A percentile compares a stretch with the other conserved stretches of the same genome.
Conservation (phyloP, 2,113 vertebrate genomes). For the Chionodraco myersi region DNA sequence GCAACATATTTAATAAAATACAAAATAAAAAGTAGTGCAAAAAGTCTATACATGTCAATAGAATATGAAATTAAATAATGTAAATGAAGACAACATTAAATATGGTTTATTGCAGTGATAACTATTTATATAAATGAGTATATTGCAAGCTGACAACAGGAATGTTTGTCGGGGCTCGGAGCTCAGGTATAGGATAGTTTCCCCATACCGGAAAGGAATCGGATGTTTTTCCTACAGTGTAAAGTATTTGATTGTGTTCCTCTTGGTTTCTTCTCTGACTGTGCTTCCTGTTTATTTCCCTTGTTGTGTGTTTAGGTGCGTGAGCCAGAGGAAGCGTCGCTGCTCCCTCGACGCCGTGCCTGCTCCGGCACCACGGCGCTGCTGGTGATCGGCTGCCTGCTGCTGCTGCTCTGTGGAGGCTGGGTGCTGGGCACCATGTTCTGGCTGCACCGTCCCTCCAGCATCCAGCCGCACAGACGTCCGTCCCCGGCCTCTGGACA, state of each 20-base stretch:
- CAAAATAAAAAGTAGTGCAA: no score
- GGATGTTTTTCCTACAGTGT: neutral
- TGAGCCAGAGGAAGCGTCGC: conserved; percentile 64
- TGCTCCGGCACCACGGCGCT: conserved; percentile 77
- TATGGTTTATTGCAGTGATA: no score
- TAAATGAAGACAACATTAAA: no score
- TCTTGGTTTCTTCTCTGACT: neutral
- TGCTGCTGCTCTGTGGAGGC: conserved; percentile 75
- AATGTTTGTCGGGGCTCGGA: no score
- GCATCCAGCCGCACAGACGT: conserved; percentile 39
- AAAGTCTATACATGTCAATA: no score
- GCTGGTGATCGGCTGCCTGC: conserved; percentile 74
- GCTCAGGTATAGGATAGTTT: no score
- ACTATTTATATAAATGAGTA: no score
- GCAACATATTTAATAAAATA: no score
- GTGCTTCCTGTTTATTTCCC: neutral
- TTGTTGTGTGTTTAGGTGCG: conserved; percentile 46
- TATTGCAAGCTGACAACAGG: no score
- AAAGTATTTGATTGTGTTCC: neutral
- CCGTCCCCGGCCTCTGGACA: conserved; percentile 53
- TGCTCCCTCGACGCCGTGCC: conserved; percentile 66
- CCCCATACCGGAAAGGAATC: neutral
- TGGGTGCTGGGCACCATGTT: conserved; percentile 83
- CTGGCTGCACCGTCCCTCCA: conserved; percentile 75
- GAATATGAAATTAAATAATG: no score